Evolutionary conservation across 2,888 invertebrate genomes (phyloP).

Genomic region (Leucoma salicis): DNA sequence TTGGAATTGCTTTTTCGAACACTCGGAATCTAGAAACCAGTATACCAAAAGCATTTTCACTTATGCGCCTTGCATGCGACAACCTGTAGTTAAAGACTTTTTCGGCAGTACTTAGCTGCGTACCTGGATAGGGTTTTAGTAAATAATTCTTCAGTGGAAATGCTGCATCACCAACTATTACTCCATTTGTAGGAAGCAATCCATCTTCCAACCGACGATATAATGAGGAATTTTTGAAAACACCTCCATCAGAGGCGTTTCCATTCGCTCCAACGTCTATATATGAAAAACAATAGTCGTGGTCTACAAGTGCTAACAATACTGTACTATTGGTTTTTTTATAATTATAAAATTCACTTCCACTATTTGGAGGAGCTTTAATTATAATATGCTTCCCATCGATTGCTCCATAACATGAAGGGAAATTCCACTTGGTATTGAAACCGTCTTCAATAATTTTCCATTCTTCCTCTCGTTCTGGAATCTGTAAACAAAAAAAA

Average conservation of each 20-base stretch:
- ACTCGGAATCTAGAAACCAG: constrained; percentile 16
- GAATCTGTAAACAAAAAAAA: not conserved
- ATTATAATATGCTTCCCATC: too few species aligned
- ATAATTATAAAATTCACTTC: too few species aligned
- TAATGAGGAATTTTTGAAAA: constrained; percentile 1
- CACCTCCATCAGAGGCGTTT: constrained; percentile 9
- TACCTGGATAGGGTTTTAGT: constrained; percentile 9
- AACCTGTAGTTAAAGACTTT: constrained; percentile 10
- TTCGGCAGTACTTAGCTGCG: not conserved
- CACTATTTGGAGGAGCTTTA: too few species aligned
- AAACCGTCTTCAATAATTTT: constrained; percentile 5
- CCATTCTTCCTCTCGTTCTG: constrained; percentile 12
- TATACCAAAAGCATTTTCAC: not conserved
- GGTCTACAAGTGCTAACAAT: constrained; percentile 18
- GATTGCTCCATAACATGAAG: too few species aligned
- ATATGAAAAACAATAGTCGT: constrained; percentile 33
- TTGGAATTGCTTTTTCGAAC: constrained; percentile 4
- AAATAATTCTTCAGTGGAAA: constrained; percentile 8
- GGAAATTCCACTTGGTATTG: constrained; percentile 2
- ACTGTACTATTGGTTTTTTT: not conserved
- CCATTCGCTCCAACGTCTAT: constrained; percentile 5
- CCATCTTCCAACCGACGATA: constrained; percentile 2
- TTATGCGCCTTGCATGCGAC: constrained; percentile 1
- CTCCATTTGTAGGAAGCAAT: constrained; percentile 3
- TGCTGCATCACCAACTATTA: constrained; percentile 5